Conservation (phyloP, 1,140 invertebrate genomes). For the Drosophila parabipectinata region DNA sequence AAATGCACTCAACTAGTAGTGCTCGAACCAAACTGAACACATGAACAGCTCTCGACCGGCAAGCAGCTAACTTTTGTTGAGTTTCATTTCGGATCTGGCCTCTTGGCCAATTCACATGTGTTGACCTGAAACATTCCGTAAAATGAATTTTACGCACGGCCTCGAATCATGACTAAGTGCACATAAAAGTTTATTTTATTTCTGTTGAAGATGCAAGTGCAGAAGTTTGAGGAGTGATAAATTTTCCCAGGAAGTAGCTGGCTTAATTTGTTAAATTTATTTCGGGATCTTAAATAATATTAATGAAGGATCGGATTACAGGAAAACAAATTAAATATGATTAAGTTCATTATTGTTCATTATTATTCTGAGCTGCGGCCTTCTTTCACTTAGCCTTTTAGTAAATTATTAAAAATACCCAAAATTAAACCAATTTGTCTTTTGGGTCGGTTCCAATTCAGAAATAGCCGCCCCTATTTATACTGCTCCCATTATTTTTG, state of each 20-base stretch:
- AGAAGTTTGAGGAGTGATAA: constrained; percentile 28
- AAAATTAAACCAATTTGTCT: constrained; percentile 17
- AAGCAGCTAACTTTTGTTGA: constrained; percentile 29
- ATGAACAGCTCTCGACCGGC: constrained; percentile 38
- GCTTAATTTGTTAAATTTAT: constrained; percentile 1
- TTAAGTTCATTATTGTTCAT: constrained; percentile 14
- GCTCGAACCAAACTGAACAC: constrained; percentile 14
- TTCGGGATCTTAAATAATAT: neutral
- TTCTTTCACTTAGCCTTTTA: constrained; percentile 3
- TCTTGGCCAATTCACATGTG: constrained; percentile 49
- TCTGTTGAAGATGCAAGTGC: constrained; percentile 17
- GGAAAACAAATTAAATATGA: neutral
- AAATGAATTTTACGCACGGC: constrained; percentile 61
- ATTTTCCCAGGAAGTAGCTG: constrained; percentile 14
- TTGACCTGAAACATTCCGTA: constrained; percentile 27
- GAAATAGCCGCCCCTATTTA: constrained; percentile 71
- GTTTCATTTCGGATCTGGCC: constrained; percentile 34
- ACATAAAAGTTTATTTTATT: constrained; percentile 34
- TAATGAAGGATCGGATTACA: constrained; percentile 16
- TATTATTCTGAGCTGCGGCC: constrained; percentile 5
- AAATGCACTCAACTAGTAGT: constrained; percentile 43
- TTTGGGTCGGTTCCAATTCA: constrained; percentile 32
- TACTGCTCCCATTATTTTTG: constrained; percentile 42
- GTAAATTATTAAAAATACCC: constrained; percentile 17
- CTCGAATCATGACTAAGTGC: constrained; percentile 50